A percentile compares a stretch with the other conserved stretches of the same genome.
Evolutionary conservation across 2,888 invertebrate genomes (phyloP).

Genomic region (Epinotia nisella): DNA sequence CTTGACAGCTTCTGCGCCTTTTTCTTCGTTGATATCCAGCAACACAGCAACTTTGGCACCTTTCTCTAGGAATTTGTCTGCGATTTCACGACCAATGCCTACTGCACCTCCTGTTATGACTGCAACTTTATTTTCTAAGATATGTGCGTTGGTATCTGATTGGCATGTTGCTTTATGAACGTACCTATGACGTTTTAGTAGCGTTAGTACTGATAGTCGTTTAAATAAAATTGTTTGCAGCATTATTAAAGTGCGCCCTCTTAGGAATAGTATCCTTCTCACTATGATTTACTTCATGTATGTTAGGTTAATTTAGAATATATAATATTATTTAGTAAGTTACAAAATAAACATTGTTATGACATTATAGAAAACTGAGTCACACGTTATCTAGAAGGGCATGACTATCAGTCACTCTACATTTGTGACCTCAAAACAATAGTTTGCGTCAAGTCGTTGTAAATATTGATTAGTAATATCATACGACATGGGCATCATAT

Average conservation of each 20-base stretch:
- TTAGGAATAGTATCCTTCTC: not conserved
- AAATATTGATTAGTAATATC: no score
- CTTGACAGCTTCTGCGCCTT: conserved; percentile 67
- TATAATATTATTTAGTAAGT: not conserved
- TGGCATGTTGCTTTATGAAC: conserved; percentile 5
- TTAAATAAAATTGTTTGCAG: conserved; percentile 27
- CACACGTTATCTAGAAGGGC: not conserved
- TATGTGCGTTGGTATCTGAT: conserved; percentile 12
- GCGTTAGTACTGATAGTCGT: not conserved
- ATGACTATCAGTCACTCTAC: not conserved
- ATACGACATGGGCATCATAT: no score
- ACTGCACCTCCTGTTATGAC: conserved; percentile 82
- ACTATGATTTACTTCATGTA: not conserved
- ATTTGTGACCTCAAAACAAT: not conserved
- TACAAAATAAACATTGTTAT: not conserved
- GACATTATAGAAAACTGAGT: not conserved
- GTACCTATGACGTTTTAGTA: not conserved
- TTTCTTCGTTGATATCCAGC: conserved; percentile 60
- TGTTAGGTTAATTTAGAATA: not conserved
- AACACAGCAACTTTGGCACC: conserved; percentile 61
- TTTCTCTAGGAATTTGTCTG: conserved; percentile 71
- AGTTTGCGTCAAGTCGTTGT: not conserved
- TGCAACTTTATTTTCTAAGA: conserved; percentile 49
- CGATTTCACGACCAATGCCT: conserved; percentile 80
- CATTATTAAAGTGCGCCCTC: conserved; percentile 38